Base-by-base conservation (phyloP, 2,797 vertebrate genomes). In the Luscinia luscinia region DNA sequence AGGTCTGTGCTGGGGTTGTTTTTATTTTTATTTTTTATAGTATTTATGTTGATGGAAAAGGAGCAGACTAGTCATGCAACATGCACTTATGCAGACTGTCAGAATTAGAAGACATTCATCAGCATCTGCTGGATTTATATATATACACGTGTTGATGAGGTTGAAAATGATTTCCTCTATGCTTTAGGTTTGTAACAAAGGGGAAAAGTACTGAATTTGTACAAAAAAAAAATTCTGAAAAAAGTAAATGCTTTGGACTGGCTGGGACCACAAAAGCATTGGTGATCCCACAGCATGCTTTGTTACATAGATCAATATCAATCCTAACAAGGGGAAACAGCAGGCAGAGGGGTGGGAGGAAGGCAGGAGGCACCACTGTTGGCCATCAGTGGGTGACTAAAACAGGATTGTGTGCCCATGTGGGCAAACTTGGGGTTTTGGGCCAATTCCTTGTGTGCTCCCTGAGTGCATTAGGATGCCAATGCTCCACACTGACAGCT, bases 401-500 rank as follows among this genome's bases (percentile, higher is more conserved):
- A 34, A 4, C 6, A 28, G 36, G 22, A 78, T 30, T 48, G 2
- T 12, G 3, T 45, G 40, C 7, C 49, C 49, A 26, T 7, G 8
- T 41, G n/a, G 41, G 9, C 36, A 70, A 46, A 27, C 15, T 22
- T 10, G 57, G 36, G n/a, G 16, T 41, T 89, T 77, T 28, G 55
- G 46, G 17, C 8, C 5, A 30, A 4, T 52, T 74, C 17, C 26
- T 70, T 46, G 57, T 12, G 12, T 36, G 52, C 43, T 79, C 28
- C 21, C 11, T 1, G 2, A 41, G 34, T 14, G 12, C 45, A 4
- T 9, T 70, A 72, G 52, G 63, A 9, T 64, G 62, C 59, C 63
- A 12, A 0, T 45, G 28, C 6, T 15, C 63, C 17, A 4, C 11
- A 1, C 21, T 12, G n/a, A 9, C 3, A 0, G 1, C 80, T 66